Conservation (phyloP, 2,888 invertebrate species). For the Digitonthophagus gazella region DNA sequence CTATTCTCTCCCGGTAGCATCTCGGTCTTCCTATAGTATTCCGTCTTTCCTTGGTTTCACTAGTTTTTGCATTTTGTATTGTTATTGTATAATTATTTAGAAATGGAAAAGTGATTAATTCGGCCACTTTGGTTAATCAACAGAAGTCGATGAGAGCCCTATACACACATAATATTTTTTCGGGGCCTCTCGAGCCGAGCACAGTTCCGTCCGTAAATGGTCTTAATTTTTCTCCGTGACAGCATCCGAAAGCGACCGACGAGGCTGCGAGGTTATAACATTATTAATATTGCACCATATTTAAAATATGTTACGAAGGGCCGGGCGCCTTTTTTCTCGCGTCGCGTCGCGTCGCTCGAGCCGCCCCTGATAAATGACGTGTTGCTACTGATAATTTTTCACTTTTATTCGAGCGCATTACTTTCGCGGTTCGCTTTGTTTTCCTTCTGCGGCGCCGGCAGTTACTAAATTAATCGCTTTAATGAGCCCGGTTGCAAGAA, state of each 20-base stretch:
- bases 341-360: background rate
- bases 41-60: background rate
- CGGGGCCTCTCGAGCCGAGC: background rate
- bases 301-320: constrained; percentile 22
- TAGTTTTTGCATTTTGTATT: background rate
- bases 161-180: background rate
- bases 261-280: constrained; percentile 22
- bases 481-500: background rate
- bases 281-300: constrained; percentile 26
- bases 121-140: background rate
- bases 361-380: background rate
- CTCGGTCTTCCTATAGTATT: background rate
- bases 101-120: background rate
- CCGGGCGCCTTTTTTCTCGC: constrained; percentile 1
- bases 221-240: constrained; percentile 36
- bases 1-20: background rate
- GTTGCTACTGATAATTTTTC: background rate
- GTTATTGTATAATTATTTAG: background rate
- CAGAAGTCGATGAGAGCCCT: background rate
- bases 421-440: background rate
- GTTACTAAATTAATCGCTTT: background rate
- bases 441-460: background rate
- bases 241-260: constrained; percentile 24
- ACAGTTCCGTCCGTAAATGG: constrained; percentile 32
- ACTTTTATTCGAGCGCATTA: background rate